Evolutionary conservation across 2,888 invertebrate species (phyloP).

Genomic region (Cremastinae sp.): DNA sequence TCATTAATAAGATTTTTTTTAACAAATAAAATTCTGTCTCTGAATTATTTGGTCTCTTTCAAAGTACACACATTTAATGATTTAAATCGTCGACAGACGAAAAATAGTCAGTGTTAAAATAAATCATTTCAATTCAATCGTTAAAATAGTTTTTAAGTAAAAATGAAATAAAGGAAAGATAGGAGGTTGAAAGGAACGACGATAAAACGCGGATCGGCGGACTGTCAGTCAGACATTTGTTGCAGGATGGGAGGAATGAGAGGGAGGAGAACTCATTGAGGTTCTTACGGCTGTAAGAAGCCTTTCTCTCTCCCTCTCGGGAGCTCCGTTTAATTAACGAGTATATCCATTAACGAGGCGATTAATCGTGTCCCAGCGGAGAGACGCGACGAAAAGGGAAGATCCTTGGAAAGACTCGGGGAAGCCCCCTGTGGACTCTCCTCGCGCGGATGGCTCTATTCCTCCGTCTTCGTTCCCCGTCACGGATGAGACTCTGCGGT

Average conservation of each 20-base stretch:
- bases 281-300: conserved; percentile 10
- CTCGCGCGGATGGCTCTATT: conserved; percentile 49
- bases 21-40: no score
- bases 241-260: conserved; percentile 28
- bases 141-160: neutral
- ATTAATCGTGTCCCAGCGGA: conserved; percentile 67
- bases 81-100: no score
- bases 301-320: conserved; percentile 54
- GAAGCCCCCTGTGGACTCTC: conserved; percentile 60
- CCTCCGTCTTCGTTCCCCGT: conserved; percentile 36
- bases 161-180: conserved; percentile 10
- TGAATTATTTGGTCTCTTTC: no score
- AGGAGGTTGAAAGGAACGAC: conserved; percentile 11
- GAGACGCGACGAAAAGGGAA: conserved; percentile 44
- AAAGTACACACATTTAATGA: no score
- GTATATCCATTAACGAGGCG: conserved; percentile 69
- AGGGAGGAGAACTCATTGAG: neutral
- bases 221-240: conserved; percentile 39
- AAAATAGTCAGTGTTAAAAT: no score
- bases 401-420: conserved; percentile 43
- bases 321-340: conserved; percentile 70
- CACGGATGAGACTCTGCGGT: conserved; percentile 45
- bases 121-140: neutral
- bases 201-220: conserved; percentile 17
- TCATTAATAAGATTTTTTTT: no score